A percentile compares a stretch with the other conserved stretches of the same genome.
phyloP scores from a whole-genome alignment of 2,113 vertebrate species.

The Cavia aperea region DNA sequence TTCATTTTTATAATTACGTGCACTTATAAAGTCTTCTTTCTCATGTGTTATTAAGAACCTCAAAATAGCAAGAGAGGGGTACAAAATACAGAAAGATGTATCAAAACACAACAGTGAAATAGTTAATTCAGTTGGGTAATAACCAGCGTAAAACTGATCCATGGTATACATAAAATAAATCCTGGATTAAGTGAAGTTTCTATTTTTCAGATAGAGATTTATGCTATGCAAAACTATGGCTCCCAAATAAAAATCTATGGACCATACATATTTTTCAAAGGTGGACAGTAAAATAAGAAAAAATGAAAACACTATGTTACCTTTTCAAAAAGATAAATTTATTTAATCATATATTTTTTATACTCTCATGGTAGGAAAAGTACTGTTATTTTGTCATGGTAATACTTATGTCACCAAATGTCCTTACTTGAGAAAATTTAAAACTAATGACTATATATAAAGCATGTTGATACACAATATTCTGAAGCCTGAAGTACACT shows the following conservation, averaged over 20 bases:
- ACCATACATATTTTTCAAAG: not conserved
- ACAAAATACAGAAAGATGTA: not conserved
- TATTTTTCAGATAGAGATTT: constrained; percentile 26
- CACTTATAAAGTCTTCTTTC: not conserved
- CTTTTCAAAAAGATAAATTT: constrained; percentile 4
- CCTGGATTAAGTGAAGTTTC: not conserved
- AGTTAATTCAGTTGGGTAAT: not conserved
- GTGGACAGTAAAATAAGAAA: not conserved
- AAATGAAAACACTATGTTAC: not conserved
- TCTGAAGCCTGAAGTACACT: not conserved
- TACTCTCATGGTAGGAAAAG: constrained; percentile 14
- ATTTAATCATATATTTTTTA: not conserved
- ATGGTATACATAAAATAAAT: not conserved
- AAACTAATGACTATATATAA: not conserved
- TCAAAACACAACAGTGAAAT: not conserved
- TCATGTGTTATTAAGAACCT: constrained; percentile 4
- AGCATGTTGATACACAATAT: not conserved
- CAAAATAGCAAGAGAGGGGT: not conserved
- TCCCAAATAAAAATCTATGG: not conserved
- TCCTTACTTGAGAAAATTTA: constrained; percentile 32
- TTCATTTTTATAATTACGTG: constrained; percentile 2
- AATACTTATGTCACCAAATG: not conserved
- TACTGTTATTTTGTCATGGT: not conserved
- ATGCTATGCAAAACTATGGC: not conserved
- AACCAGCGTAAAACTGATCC: not conserved